A percentile compares a stretch with the other conserved stretches of the same genome.
Conservation (phyloP, 1,140 invertebrate genomes). For the Chironomus tepperi region DNA sequence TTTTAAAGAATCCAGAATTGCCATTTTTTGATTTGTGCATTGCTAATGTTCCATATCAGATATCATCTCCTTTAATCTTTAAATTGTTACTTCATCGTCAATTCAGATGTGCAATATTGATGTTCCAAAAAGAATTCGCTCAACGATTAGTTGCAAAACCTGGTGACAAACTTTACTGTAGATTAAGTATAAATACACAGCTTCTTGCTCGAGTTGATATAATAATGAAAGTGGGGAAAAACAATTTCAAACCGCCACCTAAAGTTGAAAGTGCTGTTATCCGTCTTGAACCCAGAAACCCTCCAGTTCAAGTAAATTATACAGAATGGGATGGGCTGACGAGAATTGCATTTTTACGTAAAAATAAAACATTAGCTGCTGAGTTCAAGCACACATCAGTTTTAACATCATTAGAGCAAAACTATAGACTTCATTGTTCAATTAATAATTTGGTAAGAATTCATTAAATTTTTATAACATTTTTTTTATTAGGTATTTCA, state of each 20-base stretch:
- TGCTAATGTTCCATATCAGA: conserved; percentile 99
- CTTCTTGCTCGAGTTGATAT: conserved; percentile 90
- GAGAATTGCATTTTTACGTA: conserved; percentile 87
- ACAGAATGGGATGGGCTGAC: conserved; percentile 97
- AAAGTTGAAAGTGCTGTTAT: conserved; percentile 99
- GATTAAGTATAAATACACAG: conserved; percentile 94
- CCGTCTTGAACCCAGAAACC: conserved; percentile 91
- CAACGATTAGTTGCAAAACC: conserved; percentile 93
- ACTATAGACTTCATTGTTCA: conserved; percentile 83
- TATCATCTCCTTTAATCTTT: conserved; percentile 96
- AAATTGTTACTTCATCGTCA: conserved; percentile 89
- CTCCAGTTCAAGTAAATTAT: conserved; percentile 92
- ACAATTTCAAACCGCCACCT: conserved; percentile 96
- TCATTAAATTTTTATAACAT: conserved; percentile 22
- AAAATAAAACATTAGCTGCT: conserved; percentile 87
- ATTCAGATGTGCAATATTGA: conserved; percentile 90
- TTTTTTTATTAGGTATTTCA: not conserved
- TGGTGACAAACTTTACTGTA: conserved; percentile 95
- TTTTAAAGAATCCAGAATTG: conserved; percentile 77
- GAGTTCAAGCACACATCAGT: conserved; percentile 80
- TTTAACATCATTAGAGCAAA: conserved; percentile 77
- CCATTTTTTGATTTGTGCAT: conserved; percentile 99
- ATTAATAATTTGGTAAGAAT: conserved; percentile 72
- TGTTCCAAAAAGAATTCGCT: conserved; percentile 99
- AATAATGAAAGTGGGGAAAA: conserved; percentile 95